Percentiles rank a stretch among this genome's conserved stretches.
phyloP scores from a whole-genome alignment of 1,140 invertebrate species.

The Asbolus verrucosus region DNA sequence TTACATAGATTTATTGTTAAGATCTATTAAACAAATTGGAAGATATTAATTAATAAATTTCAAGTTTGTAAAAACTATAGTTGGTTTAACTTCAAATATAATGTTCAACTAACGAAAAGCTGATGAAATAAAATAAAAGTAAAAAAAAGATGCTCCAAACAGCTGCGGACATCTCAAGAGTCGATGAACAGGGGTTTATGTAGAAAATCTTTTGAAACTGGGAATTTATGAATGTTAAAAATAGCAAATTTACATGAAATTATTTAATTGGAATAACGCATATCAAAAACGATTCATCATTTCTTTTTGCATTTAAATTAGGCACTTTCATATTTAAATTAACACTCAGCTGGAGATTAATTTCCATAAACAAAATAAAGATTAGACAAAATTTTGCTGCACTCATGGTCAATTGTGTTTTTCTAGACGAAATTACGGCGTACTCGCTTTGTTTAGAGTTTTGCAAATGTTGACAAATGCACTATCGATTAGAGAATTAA shows the following conservation, averaged over 20 bases:
- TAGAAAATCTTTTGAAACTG: neutral
- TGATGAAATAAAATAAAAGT: too few species aligned
- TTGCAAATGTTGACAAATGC: constrained; percentile 21
- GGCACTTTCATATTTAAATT: neutral
- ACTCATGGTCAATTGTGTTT: too few species aligned
- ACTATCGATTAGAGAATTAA: constrained; percentile 14
- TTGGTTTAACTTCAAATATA: too few species aligned
- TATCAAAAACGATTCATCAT: constrained; percentile 6
- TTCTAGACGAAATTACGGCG: too few species aligned
- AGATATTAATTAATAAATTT: too few species aligned
- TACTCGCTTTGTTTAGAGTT: constrained; percentile 26
- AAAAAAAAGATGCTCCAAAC: too few species aligned
- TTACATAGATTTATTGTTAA: too few species aligned
- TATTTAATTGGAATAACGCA: neutral
- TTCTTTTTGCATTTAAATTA: neutral
- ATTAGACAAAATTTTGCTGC: constrained; percentile 15
- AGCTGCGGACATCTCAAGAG: too few species aligned
- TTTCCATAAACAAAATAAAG: constrained; percentile 7
- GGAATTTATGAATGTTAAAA: neutral
- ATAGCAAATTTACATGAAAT: neutral
- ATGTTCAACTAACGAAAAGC: too few species aligned
- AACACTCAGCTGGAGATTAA: constrained; percentile 3
- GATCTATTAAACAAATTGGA: too few species aligned
- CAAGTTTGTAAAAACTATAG: too few species aligned
- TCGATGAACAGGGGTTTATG: neutral